These are phyloP conservation scores for Sakesphorus luctuosus DNA, from an alignment of 2,113 vertebrate species.

Conservation along the genomic window DNA sequence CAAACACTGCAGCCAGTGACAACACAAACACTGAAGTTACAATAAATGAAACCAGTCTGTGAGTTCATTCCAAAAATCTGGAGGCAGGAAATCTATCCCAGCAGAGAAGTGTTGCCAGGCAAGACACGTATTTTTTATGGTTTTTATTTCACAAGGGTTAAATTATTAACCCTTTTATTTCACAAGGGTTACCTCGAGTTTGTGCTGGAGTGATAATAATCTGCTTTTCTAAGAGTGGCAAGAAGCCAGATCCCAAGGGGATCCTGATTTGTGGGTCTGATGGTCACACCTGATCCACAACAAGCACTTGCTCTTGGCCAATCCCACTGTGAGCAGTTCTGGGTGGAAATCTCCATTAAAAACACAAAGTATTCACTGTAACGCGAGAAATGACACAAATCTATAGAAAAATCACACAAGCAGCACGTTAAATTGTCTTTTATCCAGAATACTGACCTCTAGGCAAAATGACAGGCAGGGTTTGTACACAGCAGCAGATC, in stretches of 20 bases:
- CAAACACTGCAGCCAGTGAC: neutral
- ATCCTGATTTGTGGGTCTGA: fast-evolving
- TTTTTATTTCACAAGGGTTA: neutral
- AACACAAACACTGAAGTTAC: neutral
- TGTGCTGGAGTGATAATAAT: neutral
- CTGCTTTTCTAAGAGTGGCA: neutral
- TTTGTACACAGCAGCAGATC: neutral
- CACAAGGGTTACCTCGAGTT: neutral
- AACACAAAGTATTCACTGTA: neutral
- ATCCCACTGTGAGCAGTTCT: neutral
- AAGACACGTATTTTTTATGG: neutral
- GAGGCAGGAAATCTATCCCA: neutral
- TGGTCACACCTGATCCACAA: neutral
- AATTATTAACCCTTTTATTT: no score
- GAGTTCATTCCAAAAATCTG: neutral
- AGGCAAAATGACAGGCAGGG: neutral
- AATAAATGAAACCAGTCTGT: neutral
- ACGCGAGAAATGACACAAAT: neutral
- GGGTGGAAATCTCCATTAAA: neutral
- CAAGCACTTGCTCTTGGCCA: neutral
- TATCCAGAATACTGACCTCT: neutral
- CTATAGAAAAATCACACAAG: neutral
- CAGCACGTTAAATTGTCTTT: neutral
- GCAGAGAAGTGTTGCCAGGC: neutral
- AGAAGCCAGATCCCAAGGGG: neutral